phyloP scores from a whole-genome alignment of 1,140 invertebrate genomes.

The Aphelenchoides besseyi region DNA sequence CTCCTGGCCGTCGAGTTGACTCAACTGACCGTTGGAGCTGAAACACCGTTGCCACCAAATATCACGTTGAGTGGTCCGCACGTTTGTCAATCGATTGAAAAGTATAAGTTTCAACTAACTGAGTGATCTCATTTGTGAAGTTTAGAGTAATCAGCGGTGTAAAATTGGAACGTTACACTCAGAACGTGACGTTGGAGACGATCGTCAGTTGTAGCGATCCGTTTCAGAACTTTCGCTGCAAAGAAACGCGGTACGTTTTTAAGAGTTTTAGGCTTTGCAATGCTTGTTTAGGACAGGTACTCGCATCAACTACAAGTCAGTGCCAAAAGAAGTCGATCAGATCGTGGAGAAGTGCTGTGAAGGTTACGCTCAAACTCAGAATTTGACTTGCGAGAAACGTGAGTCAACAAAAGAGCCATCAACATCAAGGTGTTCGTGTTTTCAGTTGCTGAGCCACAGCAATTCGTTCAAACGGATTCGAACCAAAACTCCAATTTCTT shows the following conservation, averaged over 20 bases:
- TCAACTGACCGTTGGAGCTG: background rate
- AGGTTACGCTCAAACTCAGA: conserved; percentile 72
- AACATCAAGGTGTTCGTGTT: conserved; percentile 30
- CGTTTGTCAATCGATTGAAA: conserved; percentile 41
- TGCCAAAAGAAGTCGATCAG: conserved; percentile 71
- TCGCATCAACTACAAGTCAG: conserved; percentile 57
- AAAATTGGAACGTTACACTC: conserved; percentile 44
- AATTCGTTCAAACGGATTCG: background rate
- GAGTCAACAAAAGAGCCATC: conserved; percentile 1
- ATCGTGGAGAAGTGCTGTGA: conserved; percentile 79
- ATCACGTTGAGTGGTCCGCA: conserved; percentile 37
- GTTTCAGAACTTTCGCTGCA: conserved; percentile 48
- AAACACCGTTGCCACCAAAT: conserved; percentile 6
- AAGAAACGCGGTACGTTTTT: conserved; percentile 48
- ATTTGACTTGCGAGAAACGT: conserved; percentile 49
- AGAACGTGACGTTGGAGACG: conserved; percentile 44
- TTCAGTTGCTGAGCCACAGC: conserved; percentile 52
- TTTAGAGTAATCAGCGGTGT: conserved; percentile 23
- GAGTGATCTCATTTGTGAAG: background rate
- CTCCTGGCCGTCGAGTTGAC: background rate
- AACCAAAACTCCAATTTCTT: background rate
- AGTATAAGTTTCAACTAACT: conserved; percentile 24
- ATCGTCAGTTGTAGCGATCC: conserved; percentile 45
- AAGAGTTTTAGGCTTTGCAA: conserved; percentile 20
- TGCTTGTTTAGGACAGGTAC: conserved; percentile 56